Conservation (phyloP, 2,888 invertebrate genomes). For the Cenopis cana region DNA sequence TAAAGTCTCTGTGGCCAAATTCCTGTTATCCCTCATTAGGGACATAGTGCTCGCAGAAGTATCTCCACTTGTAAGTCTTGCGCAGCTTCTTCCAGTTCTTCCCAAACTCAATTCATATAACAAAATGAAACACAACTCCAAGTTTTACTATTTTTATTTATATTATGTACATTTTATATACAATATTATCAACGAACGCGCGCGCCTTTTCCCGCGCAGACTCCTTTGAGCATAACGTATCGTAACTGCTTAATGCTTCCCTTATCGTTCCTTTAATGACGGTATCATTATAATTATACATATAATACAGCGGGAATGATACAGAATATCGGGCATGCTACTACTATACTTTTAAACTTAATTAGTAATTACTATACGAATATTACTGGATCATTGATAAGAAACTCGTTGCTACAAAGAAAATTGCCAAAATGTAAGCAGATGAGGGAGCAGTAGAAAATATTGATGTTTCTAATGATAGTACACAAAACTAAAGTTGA, state of each 20-base stretch:
- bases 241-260: slow-evolving; percentile 50
- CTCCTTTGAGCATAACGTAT: slow-evolving; percentile 70
- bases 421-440: not conserved
- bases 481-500: not conserved
- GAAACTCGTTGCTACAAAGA: not conserved
- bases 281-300: slow-evolving; percentile 75
- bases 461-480: not conserved
- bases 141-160: slow-evolving; percentile 78
- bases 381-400: slow-evolving; percentile 26
- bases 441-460: not conserved
- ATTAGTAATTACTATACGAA: slow-evolving; percentile 10
- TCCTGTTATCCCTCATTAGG: too few relatives aligned
- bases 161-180: slow-evolving; percentile 83
- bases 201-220: slow-evolving; percentile 62
- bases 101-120: too few relatives aligned
- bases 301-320: slow-evolving; percentile 76
- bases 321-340: slow-evolving; percentile 67
- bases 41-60: too few relatives aligned
- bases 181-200: slow-evolving; percentile 73
- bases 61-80: too few relatives aligned
- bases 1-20: too few relatives aligned
- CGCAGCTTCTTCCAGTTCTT: too few relatives aligned
- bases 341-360: slow-evolving; percentile 58
- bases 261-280: slow-evolving; percentile 62
- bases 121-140: slow-evolving; percentile 45